phyloP scores from a whole-genome alignment of 2,113 vertebrate genomes.

The Pangasianodon hypophthalmus region DNA sequence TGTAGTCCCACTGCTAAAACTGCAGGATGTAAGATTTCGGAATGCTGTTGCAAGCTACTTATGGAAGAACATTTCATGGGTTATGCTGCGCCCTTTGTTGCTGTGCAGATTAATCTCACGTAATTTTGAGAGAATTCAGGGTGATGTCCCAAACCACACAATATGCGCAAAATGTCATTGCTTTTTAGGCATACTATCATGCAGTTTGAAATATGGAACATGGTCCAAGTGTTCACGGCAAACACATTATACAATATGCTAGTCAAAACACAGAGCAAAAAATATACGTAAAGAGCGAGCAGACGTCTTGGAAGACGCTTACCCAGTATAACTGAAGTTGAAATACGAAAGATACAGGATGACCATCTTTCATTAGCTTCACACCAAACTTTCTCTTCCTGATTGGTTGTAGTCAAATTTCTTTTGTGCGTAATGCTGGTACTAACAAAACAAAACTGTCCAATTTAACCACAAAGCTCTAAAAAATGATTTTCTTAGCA shows the following conservation, averaged over 20 bases:
- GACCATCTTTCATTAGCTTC: not conserved
- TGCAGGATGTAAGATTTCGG: not conserved
- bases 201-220: not conserved
- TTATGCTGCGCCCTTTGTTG: not conserved
- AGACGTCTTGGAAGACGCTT: not conserved
- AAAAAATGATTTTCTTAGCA: not conserved
- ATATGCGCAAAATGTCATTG: not conserved
- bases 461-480: not conserved
- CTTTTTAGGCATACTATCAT: not conserved
- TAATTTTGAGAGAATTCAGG: not conserved
- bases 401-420: not conserved
- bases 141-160: not conserved
- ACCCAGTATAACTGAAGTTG: not conserved
- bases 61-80: not conserved
- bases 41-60: not conserved
- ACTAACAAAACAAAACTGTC: not conserved
- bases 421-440: not conserved
- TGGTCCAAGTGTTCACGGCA: not conserved
- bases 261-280: not conserved
- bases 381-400: not conserved
- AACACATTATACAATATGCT: not conserved
- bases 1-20: not conserved
- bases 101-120: not conserved
- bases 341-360: not conserved
- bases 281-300: not conserved